Base-by-base conservation (phyloP, 2,888 invertebrate genomes). In the Tryphoninae sp. region DNA sequence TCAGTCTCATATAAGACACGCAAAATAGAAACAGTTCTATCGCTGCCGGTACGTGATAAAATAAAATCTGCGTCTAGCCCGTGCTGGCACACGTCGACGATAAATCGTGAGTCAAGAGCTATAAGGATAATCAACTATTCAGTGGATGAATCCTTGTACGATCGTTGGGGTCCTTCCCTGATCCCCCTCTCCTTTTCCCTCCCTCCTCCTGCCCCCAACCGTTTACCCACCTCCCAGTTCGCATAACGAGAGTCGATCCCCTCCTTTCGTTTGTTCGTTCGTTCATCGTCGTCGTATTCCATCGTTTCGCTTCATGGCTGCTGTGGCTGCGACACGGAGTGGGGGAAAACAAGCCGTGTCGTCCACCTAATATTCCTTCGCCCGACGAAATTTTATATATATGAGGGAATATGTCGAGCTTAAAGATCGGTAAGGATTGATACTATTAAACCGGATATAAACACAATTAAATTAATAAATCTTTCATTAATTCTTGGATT, bases 371-470 rank as follows among this genome's bases (percentile, higher is more conserved):
- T 86, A 86, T 58, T 68, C 79, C 84, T 85, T 81, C 83, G 82
- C 76, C 83, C 85, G 82, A 86, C 77, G 84, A 84, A 86, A 85
- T 86, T 87, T 55, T 45, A 64, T 73, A 82, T 91, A 91, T 91
- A 92, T 92, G 91, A 90, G 90, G 92, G 92, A 94, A 93, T 93
- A 94, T 94, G 94, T 94, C 94, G 92, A 94, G 94, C 92, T 92
- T 94, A 93, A 94, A 94, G 93, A 93, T 93, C 90, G 94, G 94
- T 94, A 93, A 93, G 93, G 90, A 76, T 78, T 61, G 23, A 58
- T 26, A 74, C 16, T 64, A 49, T 19, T 1, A 40, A 49, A 22
- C 42, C 40, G 59, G 8, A 33, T 49, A 6, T 78, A 33, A 4
- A 33, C 33, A 33, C 33, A 33, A 33, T 33, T 33, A 45, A 45